Conservation (phyloP, 2,888 invertebrate genomes). For the Adelphocoris suturalis region DNA sequence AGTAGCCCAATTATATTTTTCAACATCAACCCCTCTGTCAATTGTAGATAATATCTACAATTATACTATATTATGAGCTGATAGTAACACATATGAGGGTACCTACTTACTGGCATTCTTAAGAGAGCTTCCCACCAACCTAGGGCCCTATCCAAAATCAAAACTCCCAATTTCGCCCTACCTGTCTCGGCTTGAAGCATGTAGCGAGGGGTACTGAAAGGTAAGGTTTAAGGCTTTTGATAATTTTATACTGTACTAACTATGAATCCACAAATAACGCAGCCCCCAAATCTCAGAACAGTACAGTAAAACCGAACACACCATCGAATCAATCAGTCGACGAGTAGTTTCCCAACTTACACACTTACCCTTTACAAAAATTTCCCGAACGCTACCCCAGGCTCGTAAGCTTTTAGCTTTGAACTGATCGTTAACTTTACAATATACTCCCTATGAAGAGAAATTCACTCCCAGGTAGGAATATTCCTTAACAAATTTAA, state of each 20-base stretch:
- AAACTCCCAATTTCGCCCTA: background rate
- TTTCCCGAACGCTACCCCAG: background rate
- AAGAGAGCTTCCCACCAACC: background rate
- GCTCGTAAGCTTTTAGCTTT: constrained; percentile 27
- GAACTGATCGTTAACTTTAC: background rate
- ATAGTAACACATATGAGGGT: background rate
- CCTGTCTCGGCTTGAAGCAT: background rate
- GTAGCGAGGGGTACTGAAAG: background rate
- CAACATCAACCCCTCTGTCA: no score
- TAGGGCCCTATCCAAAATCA: background rate
- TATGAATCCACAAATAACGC: background rate
- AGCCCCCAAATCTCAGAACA: background rate
- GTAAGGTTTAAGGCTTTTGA: background rate
- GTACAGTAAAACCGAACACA: background rate
- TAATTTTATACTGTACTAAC: background rate
- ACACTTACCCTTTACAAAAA: background rate
- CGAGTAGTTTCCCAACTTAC: constrained; percentile 20
- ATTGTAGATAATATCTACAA: no score
- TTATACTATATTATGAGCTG: background rate
- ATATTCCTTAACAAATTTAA: constrained; percentile 15
- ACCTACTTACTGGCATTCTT: background rate
- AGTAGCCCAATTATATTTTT: no score
- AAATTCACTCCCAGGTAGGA: constrained; percentile 24
- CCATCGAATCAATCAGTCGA: background rate
- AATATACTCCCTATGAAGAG: background rate